Evolutionary conservation across 2,113 vertebrate species (phyloP).

Genomic region (Hyla sarda): DNA sequence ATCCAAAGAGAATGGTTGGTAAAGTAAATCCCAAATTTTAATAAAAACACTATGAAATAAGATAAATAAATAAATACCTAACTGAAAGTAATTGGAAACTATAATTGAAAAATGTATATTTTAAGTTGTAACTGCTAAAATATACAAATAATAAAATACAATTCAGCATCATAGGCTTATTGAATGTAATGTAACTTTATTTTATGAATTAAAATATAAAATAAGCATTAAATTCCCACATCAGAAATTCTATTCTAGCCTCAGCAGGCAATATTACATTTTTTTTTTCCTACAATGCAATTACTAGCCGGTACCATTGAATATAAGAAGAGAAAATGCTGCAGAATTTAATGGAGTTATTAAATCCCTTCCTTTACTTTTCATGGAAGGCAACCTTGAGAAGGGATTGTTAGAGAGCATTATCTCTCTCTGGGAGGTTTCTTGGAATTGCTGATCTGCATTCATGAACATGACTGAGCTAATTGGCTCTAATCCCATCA

Average conservation of each 20-base stretch:
- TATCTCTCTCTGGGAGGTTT: conserved; percentile 62
- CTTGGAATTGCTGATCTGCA: conserved; percentile 69
- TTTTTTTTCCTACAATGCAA: conserved; percentile 24
- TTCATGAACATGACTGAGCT: conserved; percentile 70
- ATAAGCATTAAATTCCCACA: conserved; percentile 4
- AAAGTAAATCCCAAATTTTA: neutral
- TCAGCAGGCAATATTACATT: conserved; percentile 25
- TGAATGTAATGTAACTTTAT: neutral
- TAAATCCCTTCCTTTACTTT: neutral
- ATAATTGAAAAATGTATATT: neutral
- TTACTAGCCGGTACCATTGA: conserved; percentile 22
- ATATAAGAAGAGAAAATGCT: conserved; percentile 15
- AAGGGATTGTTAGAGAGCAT: conserved; percentile 61
- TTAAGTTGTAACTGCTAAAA: neutral
- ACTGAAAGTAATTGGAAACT: neutral
- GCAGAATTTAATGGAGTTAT: conserved; percentile 53
- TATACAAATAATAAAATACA: neutral
- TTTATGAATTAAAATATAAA: neutral
- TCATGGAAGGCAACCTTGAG: conserved; percentile 26
- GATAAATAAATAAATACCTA: neutral
- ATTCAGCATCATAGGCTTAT: neutral
- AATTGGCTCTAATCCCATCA: conserved; percentile 62
- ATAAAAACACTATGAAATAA: neutral
- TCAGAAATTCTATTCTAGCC: conserved; percentile 21
- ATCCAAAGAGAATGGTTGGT: no score